Base-by-base conservation (phyloP, 2,113 vertebrate genomes). In the Platycercus adscitus region DNA sequence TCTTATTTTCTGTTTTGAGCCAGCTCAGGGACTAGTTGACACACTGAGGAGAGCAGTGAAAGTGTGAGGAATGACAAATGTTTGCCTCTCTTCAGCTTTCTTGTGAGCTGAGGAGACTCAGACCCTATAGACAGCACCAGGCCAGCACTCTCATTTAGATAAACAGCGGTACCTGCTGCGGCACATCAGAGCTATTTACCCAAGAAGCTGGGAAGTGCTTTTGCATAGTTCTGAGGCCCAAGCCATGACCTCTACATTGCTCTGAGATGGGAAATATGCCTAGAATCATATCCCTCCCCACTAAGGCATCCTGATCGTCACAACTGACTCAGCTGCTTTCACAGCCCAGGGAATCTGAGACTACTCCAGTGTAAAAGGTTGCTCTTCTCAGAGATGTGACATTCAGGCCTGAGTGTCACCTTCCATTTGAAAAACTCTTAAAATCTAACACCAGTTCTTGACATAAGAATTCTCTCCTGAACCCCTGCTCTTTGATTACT, bases 301-400 rank as follows among this genome's bases (percentile, higher is more conserved):
- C 14, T 37, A 85, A 86, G 47, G 92, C 82, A 72, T 66, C 75
- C 72, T 66, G 61, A 94, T 55, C 68, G 65, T 49, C 88, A 84
- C 66, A 77, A 60, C 88, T 96, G 26, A 89, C 65, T 90, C 86
- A 70, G 92, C 47, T 64, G 68, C 91, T 92, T 94, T 47, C 70
- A 80, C 64, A 90, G 89, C n/a, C 61, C 50, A 13, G 39, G 20
- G 29, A 58, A 70, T 20, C 49, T 55, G 4, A 79, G 93, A 91
- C 70, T 77, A 83, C 86, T 88, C 64, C 65, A 14, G 29, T 37
- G 73, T 83, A 84, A 96, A 87, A 46, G 58, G 76, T 58, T 14
- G 6, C 21, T 73, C 49, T 66, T 85, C 91, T 60, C 43, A 65
- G 33, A 50, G 46, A 65, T 5, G 47, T n/a, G 29, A 66, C 61